Conservation (phyloP, 2,113 vertebrate genomes). For the Scomber scombrus region DNA sequence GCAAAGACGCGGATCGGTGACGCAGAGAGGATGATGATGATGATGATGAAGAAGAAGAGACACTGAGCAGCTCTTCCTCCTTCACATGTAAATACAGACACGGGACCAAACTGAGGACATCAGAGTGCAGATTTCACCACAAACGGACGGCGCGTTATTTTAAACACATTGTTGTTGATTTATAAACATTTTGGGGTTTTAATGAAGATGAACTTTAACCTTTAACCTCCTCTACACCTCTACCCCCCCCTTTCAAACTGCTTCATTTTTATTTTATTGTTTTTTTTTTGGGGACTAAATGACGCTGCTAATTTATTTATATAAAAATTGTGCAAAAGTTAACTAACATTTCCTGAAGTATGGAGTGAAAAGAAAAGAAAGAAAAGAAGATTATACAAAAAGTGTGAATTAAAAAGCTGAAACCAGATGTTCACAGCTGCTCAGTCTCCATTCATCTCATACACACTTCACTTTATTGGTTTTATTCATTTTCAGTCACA, state of each 20-base stretch:
- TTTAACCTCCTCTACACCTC: too few relatives aligned
- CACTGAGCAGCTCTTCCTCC: background rate
- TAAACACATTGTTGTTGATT: background rate
- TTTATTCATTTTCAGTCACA: background rate
- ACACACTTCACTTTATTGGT: background rate
- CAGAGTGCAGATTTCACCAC: background rate
- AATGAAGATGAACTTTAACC: background rate
- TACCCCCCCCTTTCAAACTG: too few relatives aligned
- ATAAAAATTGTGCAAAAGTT: slow-evolving; percentile 79
- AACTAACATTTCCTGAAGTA: slow-evolving; percentile 88
- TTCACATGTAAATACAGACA: slow-evolving; percentile 45
- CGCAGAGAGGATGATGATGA: slow-evolving; percentile 1
- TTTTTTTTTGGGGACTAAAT: slow-evolving; percentile 42
- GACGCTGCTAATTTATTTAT: slow-evolving; percentile 85
- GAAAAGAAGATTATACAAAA: slow-evolving; percentile 84
- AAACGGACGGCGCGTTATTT: background rate
- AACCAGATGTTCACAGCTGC: slow-evolving; percentile 54
- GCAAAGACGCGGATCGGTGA: slow-evolving; percentile 11
- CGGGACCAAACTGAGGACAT: slow-evolving; percentile 70
- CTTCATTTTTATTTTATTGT: background rate
- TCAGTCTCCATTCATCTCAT: slow-evolving; percentile 11
- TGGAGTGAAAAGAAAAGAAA: slow-evolving; percentile 49
- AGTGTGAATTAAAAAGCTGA: slow-evolving; percentile 90
- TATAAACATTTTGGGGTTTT: too few relatives aligned
- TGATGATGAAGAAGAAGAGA: slow-evolving; percentile 22